Base-by-base conservation (phyloP, 30 jellyfish, hydroid and myxozoan species). In the Nemopilema nomurai region DNA sequence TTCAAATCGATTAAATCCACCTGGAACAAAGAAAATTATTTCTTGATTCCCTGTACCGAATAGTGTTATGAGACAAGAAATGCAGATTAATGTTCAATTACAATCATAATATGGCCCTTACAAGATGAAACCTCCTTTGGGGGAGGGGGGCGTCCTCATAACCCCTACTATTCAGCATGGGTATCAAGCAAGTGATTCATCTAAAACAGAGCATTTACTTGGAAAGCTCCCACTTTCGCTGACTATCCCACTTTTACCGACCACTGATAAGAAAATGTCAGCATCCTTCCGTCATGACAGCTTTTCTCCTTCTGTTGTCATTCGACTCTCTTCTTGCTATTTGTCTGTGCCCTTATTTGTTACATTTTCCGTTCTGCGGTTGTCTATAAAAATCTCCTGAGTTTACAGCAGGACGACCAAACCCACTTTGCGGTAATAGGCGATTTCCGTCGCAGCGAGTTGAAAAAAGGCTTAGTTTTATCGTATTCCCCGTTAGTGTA, bases 1-100 rank as follows among this genome's bases (percentile, higher is more conserved):
- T 79, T 94, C 96, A 82, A 94, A 94, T 3, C 79, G 86, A n/a
- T 53, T 52, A 76, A 75, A 94, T 1, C 99, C 99, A 18, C 99
- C 99, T 94, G 62, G 18, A 80, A 80, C 28, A 28, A 65, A 65
- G 20, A 22, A 62, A 4, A 77, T 6, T 18, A 4, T 18, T 63
- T 18, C 21, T 13, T n/a, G n/a, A n/a, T n/a, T n/a, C n/a, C n/a
- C n/a, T n/a, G n/a, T n/a, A n/a, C n/a, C n/a, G n/a, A n/a, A n/a
- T n/a, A n/a, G n/a, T n/a, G n/a, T n/a, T n/a, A n/a, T n/a, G n/a
- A n/a, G n/a, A n/a, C n/a, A n/a, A n/a, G n/a, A n/a, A n/a, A n/a
- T n/a, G n/a, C n/a, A n/a, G n/a, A n/a, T n/a, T n/a, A n/a, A n/a
- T n/a, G n/a, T n/a, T n/a, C n/a, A n/a, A n/a, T n/a, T n/a, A n/a